phyloP scores from a whole-genome alignment of 1,140 invertebrate species.

The Drosophila setifemur region DNA sequence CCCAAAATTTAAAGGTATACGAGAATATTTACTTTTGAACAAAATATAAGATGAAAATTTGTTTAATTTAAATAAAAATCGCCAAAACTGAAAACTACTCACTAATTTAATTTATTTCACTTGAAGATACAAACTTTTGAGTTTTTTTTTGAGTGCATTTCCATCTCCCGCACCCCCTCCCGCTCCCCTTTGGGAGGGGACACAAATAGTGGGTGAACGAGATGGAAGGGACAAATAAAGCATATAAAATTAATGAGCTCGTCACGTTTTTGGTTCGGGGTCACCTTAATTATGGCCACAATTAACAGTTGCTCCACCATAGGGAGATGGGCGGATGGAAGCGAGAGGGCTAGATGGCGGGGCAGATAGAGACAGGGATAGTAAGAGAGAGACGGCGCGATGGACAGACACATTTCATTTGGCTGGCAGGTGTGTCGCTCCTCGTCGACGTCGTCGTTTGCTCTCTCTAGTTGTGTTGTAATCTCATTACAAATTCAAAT shows the following conservation, averaged over 20 bases:
- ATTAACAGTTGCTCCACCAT: constrained; percentile 63
- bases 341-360: background rate
- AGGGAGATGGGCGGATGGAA: background rate
- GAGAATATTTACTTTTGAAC: too few species aligned
- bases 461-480: constrained; percentile 45
- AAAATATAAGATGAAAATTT: too few species aligned
- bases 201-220: background rate
- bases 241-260: constrained; percentile 67
- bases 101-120: too few species aligned
- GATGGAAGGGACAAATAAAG: constrained; percentile 32
- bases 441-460: background rate
- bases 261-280: constrained; percentile 46
- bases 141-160: too few species aligned
- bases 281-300: constrained; percentile 79
- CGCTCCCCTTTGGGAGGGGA: too few species aligned
- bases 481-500: constrained; percentile 80
- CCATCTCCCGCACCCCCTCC: too few species aligned
- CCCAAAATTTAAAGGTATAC: too few species aligned
- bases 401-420: constrained; percentile 64
- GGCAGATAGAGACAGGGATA: background rate
- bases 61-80: too few species aligned
- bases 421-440: constrained; percentile 47
- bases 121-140: too few species aligned
- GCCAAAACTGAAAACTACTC: too few species aligned
- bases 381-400: background rate